A percentile compares a stretch with the other conserved stretches of the same genome.
Evolutionary conservation across 30 jellyfish, hydroid and myxozoan genomes (phyloP).

Genomic region (Nemopilema nomurai): DNA sequence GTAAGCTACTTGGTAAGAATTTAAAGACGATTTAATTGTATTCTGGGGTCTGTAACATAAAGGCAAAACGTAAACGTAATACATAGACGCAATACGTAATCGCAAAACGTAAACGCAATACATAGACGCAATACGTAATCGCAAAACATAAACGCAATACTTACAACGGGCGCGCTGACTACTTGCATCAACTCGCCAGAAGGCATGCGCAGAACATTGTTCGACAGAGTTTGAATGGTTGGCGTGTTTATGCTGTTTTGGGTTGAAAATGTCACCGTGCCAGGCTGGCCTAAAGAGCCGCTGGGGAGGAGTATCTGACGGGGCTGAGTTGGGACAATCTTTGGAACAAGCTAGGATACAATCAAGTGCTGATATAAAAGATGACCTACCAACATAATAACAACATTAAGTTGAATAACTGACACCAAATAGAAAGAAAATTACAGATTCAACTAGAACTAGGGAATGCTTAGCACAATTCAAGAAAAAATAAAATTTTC

Average conservation of each 20-base stretch:
- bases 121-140: no score
- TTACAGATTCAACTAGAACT: no score
- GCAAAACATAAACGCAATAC: conserved; percentile 8
- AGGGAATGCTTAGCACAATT: no score
- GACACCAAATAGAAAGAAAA: no score
- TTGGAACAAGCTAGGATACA: conserved; percentile 31
- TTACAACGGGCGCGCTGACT: conserved; percentile 55
- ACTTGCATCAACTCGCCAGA: conserved; percentile 67
- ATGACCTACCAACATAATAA: background rate
- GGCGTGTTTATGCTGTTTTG: conserved; percentile 30
- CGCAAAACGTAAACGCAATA: background rate
- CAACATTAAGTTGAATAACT: no score
- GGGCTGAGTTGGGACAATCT: conserved; percentile 62
- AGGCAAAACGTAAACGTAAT: background rate
- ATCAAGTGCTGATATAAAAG: background rate
- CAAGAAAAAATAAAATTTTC: no score
- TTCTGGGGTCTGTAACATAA: no score
- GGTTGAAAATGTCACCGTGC: conserved; percentile 12
- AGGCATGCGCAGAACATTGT: conserved; percentile 49
- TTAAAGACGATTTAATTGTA: no score
- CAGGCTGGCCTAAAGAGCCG: conserved; percentile 29
- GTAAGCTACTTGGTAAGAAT: no score
- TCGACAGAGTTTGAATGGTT: conserved; percentile 19
- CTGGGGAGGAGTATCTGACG: conserved; percentile 34
- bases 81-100: no score